Percentiles rank a stretch among this genome's conserved stretches.
Conservation (phyloP, 1,140 invertebrate species). For the Aplysia californica region DNA sequence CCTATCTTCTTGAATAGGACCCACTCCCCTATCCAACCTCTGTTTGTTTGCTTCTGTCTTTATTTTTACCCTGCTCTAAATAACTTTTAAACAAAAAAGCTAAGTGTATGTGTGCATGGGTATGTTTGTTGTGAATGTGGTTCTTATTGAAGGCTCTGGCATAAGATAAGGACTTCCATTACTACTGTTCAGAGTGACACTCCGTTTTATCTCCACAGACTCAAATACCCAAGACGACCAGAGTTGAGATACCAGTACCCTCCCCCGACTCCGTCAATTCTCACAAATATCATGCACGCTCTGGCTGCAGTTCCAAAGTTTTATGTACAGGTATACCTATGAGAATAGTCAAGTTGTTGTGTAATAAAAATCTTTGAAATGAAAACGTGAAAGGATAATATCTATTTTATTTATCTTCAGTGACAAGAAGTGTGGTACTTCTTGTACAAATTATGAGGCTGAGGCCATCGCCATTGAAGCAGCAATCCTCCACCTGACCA, state of each 20-base stretch:
- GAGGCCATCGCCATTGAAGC: too few species aligned
- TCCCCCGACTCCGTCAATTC: slow-evolving; percentile 76
- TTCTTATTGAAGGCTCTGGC: too few species aligned
- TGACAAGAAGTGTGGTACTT: not conserved
- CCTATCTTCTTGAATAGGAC: too few species aligned
- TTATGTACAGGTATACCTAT: slow-evolving; percentile 77
- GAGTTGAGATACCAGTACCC: slow-evolving; percentile 72
- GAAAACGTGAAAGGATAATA: too few species aligned
- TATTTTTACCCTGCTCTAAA: not conserved
- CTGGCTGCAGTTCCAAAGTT: slow-evolving; percentile 82
- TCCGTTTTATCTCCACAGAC: slow-evolving; percentile 29
- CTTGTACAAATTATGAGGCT: too few species aligned
- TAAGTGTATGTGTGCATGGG: not conserved
- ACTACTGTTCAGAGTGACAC: too few species aligned
- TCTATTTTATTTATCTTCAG: not conserved
- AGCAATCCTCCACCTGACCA: too few species aligned
- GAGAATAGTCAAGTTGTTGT: not conserved
- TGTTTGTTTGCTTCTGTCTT: not conserved
- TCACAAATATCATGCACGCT: slow-evolving; percentile 83
- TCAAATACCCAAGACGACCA: slow-evolving; percentile 65
- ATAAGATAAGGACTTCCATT: too few species aligned
- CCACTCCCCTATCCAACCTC: too few species aligned
- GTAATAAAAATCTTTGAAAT: not conserved
- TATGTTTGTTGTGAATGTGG: too few species aligned
- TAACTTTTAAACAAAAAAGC: not conserved